Evolutionary conservation across 1,140 invertebrate species (phyloP).

Genomic region (Littorina saxatilis): DNA sequence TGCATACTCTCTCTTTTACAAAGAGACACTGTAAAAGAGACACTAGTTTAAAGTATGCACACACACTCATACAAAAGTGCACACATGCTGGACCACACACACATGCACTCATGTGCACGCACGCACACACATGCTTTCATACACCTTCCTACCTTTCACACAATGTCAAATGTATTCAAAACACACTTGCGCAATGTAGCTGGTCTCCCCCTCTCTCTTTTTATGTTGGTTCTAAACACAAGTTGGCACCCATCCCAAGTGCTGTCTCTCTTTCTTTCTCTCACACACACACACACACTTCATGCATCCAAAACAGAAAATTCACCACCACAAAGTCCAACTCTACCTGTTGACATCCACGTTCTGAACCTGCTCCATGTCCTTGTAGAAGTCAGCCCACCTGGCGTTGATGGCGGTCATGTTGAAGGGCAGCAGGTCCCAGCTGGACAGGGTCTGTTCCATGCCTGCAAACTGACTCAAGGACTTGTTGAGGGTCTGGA

Average conservation of each 20-base stretch:
- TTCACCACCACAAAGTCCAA: too few relatives aligned
- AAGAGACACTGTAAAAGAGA: too few relatives aligned
- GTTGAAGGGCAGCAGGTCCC: slow-evolving; percentile 46
- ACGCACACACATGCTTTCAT: neutral
- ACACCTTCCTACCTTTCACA: too few relatives aligned
- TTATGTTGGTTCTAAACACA: too few relatives aligned
- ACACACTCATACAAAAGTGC: neutral
- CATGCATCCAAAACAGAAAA: neutral
- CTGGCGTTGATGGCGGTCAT: slow-evolving; percentile 43
- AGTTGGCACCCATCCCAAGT: too few relatives aligned
- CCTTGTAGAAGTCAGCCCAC: slow-evolving; percentile 46
- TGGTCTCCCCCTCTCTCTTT: too few relatives aligned
- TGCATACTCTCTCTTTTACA: neutral
- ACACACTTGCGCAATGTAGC: neutral
- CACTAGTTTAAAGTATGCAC: neutral
- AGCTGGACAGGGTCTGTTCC: neutral
- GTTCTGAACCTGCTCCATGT: slow-evolving; percentile 29
- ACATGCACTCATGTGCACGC: neutral
- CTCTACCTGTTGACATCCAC: slow-evolving; percentile 37
- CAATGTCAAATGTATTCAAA: too few relatives aligned
- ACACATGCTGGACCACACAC: neutral
- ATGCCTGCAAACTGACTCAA: neutral
- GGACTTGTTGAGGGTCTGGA: neutral
- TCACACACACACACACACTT: neutral
- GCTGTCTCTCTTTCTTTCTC: too few relatives aligned